These are phyloP conservation scores for Ifrita kowaldi DNA, from an alignment of 2,113 vertebrate species.

Conservation along the genomic window DNA sequence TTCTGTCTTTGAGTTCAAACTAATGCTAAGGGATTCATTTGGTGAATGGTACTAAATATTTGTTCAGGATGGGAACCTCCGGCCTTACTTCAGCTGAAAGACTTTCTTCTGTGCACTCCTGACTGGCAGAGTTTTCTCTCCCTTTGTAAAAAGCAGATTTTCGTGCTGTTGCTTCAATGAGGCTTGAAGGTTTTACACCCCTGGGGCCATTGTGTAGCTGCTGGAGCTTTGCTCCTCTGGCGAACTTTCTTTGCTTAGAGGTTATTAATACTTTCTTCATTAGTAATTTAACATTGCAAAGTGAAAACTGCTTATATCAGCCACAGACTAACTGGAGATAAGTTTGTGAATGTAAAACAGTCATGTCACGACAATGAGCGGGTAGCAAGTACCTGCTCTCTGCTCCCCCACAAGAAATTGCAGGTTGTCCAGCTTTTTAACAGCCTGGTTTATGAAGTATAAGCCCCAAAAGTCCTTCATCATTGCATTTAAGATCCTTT, in stretches of 20 bases:
- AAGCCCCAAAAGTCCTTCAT: background rate
- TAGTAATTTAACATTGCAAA: background rate
- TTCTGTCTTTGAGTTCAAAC: background rate
- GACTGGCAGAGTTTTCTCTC: background rate
- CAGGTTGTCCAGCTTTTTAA: background rate
- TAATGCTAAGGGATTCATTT: background rate
- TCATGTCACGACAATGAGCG: background rate
- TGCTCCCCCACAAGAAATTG: background rate
- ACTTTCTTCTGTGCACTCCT: background rate
- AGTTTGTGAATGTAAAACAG: background rate
- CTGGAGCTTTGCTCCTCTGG: background rate
- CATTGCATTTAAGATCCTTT: background rate
- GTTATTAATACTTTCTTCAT: slow-evolving; percentile 15
- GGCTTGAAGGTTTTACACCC: background rate
- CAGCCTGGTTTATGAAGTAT: background rate
- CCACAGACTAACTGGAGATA: background rate
- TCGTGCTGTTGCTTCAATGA: background rate
- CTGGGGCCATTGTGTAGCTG: background rate
- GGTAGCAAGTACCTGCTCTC: background rate
- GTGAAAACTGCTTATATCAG: background rate
- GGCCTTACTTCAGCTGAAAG: background rate
- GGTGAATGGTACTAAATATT: background rate
- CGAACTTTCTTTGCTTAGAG: background rate
- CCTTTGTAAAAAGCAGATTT: background rate
- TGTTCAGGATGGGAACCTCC: background rate